Base-by-base conservation (phyloP, 2,888 invertebrate genomes). In the Drosophila maculinotata region DNA sequence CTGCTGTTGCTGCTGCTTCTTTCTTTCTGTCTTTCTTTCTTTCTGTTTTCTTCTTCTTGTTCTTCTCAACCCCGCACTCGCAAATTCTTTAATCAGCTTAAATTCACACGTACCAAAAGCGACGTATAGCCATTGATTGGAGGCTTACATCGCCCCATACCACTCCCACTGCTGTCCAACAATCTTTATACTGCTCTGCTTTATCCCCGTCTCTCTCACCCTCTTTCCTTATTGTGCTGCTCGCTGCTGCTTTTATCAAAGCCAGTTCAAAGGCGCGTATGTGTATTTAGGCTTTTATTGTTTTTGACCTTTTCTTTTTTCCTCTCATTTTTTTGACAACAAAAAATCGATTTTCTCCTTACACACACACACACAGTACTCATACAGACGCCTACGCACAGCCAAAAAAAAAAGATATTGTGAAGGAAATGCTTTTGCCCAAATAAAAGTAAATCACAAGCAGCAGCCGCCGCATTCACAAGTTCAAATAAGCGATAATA, bases 41-140 rank as follows among this genome's bases (percentile, higher is more conserved):
- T 39, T 39, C n/a, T 48, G 26, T 42, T 41, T 54, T 45, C 30
- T 58, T 38, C 38, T 26, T 20, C 45, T 9, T 10, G n/a, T n/a
- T 31, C 45, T 23, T 10, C 30, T 41, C 47, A 25, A 35, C 39
- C 56, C 41, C 63, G 30, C 28, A 28, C 12, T 56, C 59, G 82
- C 74, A 87, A 87, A 87, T 87, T 80, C 89, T 89, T 89, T 90
- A 89, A 89, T 89, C 89, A 89, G 89, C 89, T 89, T 89, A 90
- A 89, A 86, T 86, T 90, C 89, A 89, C 90, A 89, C 89, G 87
- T 89, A 89, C 84, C 88, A 78, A 83, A 86, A 86, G 85, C 82
- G 87, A 87, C 79, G 87, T 84, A 87, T 67, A 82, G 85, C 87
- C 84, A 82, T 87, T 82, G 82, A 82, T 82, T 82, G 82, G 82